phyloP scores from a whole-genome alignment of 2,888 invertebrate genomes.

The Acrobasis repandana region DNA sequence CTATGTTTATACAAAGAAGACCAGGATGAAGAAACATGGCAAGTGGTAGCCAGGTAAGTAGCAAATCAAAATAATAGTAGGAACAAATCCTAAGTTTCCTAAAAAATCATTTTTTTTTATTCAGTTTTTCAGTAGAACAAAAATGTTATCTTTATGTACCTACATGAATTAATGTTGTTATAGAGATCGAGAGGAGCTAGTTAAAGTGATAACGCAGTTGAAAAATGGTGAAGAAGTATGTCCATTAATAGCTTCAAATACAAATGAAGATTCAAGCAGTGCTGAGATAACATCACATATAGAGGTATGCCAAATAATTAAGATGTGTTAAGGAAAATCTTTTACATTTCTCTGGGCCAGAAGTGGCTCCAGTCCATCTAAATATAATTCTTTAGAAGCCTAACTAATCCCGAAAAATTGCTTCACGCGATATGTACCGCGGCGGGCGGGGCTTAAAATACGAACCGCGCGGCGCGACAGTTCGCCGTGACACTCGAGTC shows the following conservation, averaged over 20 bases:
- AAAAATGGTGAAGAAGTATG: constrained; percentile 87
- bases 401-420: no score
- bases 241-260: constrained; percentile 54
- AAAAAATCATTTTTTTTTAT: no score
- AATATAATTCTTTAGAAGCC: no score
- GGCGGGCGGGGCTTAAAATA: no score
- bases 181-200: constrained; percentile 91
- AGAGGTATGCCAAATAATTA: constrained; percentile 36
- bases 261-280: constrained; percentile 74
- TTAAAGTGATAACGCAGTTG: constrained; percentile 89
- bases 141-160: no score
- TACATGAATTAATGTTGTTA: constrained; percentile 32
- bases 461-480: no score
- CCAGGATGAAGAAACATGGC: constrained; percentile 97
- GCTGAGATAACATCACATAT: constrained; percentile 50
- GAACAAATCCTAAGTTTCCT: no score
- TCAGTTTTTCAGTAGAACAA: no score
- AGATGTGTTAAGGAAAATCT: not conserved
- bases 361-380: no score
- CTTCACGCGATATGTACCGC: no score
- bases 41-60: constrained; percentile 91
- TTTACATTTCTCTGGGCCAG: no score
- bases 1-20: constrained; percentile 97
- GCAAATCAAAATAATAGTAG: not conserved
- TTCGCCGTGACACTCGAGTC: no score